These are phyloP conservation scores for Caprella mutica DNA, from an alignment of 2,888 invertebrate genomes.

Conservation along the genomic window DNA sequence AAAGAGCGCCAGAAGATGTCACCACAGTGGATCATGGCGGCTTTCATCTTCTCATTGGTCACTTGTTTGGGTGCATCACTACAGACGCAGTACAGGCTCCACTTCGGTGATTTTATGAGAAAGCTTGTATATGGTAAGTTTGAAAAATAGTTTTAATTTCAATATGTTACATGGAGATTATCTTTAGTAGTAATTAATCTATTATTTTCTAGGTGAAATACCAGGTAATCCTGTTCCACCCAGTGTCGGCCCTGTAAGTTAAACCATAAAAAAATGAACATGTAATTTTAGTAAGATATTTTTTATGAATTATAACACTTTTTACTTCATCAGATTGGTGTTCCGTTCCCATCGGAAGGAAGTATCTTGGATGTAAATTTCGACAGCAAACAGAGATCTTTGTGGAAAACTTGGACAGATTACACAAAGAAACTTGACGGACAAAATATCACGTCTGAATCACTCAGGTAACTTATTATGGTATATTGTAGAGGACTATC, in stretches of 20 bases:
- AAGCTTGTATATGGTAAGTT: constrained; percentile 39
- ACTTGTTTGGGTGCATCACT: constrained; percentile 80
- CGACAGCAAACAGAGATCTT: constrained; percentile 49
- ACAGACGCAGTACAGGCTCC: constrained; percentile 58
- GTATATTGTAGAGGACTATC: too few relatives aligned
- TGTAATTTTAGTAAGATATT: too few relatives aligned
- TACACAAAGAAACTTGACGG: constrained; percentile 49
- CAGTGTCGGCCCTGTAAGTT: too few relatives aligned
- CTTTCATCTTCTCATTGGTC: constrained; percentile 58
- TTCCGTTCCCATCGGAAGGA: constrained; percentile 55
- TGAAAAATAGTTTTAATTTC: too few relatives aligned
- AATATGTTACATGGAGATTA: too few relatives aligned
- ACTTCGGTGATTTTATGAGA: constrained; percentile 65
- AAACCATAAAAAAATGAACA: too few relatives aligned
- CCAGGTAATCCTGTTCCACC: too few relatives aligned
- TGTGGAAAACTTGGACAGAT: constrained; percentile 35
- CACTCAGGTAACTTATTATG: too few relatives aligned
- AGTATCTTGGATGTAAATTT: constrained; percentile 69
- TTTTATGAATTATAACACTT: too few relatives aligned
- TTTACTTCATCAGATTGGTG: constrained; percentile 24
- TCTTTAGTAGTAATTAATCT: too few relatives aligned
- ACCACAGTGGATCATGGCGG: constrained; percentile 57
- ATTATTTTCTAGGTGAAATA: too few relatives aligned
- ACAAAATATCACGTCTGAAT: too few relatives aligned
- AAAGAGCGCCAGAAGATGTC: constrained; percentile 28